These are phyloP conservation scores for Scarus forsteni DNA, from an alignment of 2,797 vertebrate species.

Conservation along the genomic window DNA sequence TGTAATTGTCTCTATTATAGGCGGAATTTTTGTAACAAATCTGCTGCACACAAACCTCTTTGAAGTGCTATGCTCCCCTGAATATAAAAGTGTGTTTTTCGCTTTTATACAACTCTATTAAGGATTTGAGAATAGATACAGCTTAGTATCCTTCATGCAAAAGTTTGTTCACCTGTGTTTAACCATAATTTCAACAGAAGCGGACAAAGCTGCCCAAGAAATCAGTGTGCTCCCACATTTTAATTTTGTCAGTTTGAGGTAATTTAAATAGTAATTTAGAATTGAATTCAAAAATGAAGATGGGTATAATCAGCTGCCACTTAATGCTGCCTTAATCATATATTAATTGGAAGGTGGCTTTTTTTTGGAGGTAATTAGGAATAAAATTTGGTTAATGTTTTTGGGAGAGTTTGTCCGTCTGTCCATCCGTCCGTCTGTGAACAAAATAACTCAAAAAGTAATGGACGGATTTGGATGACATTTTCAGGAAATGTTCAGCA, in stretches of 20 bases:
- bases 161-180: neutral
- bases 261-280: neutral
- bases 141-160: neutral
- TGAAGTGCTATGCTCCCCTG: neutral
- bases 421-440: too few relatives aligned
- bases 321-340: slow-evolving; percentile 12
- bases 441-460: too few relatives aligned
- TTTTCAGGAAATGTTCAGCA: too few relatives aligned
- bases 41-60: slow-evolving; percentile 10
- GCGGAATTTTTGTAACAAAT: slow-evolving; percentile 42
- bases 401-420: too few relatives aligned
- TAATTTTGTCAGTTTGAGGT: neutral
- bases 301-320: slow-evolving; percentile 19
- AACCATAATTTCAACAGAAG: neutral
- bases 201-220: neutral
- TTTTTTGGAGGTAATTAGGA: slow-evolving; percentile 23
- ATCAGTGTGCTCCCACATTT: neutral
- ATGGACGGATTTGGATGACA: too few relatives aligned
- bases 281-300: slow-evolving; percentile 15
- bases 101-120: neutral
- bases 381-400: slow-evolving; percentile 34
- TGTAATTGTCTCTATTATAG: slow-evolving; percentile 42
- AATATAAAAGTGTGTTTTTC: neutral
- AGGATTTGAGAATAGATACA: neutral
- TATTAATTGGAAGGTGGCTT: neutral